phyloP scores from a whole-genome alignment of 2,797 vertebrate species.

The Phrynocephalus vlangalii region DNA sequence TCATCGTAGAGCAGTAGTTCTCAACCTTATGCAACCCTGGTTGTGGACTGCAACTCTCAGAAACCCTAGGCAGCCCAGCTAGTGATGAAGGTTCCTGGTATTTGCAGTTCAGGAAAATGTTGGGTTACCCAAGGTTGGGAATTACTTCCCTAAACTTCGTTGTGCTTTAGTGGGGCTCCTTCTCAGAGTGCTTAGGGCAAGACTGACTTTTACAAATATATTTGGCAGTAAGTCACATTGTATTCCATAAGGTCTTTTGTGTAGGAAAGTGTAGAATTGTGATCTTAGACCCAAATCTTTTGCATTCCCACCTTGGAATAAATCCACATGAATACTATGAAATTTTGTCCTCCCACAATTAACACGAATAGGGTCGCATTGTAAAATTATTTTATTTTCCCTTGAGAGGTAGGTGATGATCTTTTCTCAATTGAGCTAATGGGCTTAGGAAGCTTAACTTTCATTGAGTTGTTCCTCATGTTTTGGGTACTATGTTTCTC shows the following conservation, averaged over 20 bases:
- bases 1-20: no score
- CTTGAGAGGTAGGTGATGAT: neutral
- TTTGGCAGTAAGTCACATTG: neutral
- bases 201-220: neutral
- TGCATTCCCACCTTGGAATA: neutral
- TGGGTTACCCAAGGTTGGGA: no score
- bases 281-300: neutral
- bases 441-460: neutral
- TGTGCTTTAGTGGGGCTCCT: neutral
- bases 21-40: no score
- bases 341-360: neutral
- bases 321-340: neutral
- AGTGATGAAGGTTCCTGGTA: no score
- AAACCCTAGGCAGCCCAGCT: no score
- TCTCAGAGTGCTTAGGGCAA: neutral
- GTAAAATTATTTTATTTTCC: conserved; percentile 6
- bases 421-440: neutral
- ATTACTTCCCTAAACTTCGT: neutral
- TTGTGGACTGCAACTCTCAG: no score
- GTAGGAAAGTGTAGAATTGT: neutral
- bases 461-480: neutral
- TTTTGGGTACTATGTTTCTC: neutral
- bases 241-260: neutral
- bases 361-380: neutral
- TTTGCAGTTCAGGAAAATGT: no score